Base-by-base conservation (phyloP, 2,888 invertebrate genomes). In the Trilocha varians region DNA sequence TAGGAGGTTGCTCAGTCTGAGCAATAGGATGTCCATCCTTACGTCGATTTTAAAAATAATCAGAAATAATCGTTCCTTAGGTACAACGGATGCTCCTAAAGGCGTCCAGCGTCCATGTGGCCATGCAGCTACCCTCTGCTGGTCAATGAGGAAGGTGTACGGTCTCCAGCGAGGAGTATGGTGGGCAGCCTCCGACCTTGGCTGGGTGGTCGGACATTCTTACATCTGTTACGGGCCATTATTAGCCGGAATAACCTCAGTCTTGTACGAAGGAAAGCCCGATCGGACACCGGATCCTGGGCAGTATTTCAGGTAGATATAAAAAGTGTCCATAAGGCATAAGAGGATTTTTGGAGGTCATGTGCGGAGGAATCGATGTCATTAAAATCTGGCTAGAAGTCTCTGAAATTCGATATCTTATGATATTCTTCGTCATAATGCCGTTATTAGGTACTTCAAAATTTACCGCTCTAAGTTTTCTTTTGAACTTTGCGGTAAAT, bases 151-250 rank as follows among this genome's bases (percentile, higher is more conserved):
- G 48, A 87, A 89, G 0, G 88, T 97, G 35, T 98, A 97, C 61
- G 96, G 93, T 1, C 85, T 95, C 63, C 87, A 88, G 34, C 88
- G 89, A 5, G 90, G 91, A 9, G 95, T 96, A 14, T 97, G 97
- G 91, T 98, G 97, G 96, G 92, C 93, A 11, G 95, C 95, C 0
- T 97, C 97, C 34, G 93, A 93, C 62, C 87, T 94, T 40, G 96
- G 96, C 9, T 96, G 96, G 96, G 97, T 97, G 0, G 97, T 97
- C 1, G 97, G 97, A 0, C 97, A 96, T 65, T 97, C 96, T 0
- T 98, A 96, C 70, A 97, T 97, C 54, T 95, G 96, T 70, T 98
- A 97, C 58, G 97, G 93, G 0, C 97, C 97, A 0, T 79, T 97
- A 3, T 77, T 95, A 0, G 90, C 91, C 50, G 94, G 96, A 0